phyloP scores from a whole-genome alignment of 2,888 invertebrate species.

The Pyrrhia umbra region DNA sequence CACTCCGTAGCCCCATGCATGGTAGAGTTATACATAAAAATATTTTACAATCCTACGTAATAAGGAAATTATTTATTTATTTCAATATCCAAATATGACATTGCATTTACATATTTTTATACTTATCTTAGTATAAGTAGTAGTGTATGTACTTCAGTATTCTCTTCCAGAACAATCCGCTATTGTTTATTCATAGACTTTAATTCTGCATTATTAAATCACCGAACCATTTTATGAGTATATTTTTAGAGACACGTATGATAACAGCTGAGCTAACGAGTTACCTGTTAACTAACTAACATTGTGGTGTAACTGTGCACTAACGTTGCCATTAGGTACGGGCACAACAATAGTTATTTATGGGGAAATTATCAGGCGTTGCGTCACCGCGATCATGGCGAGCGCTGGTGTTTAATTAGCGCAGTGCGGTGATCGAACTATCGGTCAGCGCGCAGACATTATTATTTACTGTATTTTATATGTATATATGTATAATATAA shows the following conservation, averaged over 20 bases:
- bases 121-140: too few species aligned
- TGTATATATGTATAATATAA: background rate
- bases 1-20: too few species aligned
- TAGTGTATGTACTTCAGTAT: too few species aligned
- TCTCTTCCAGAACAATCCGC: too few species aligned
- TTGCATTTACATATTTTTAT: too few species aligned
- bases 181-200: background rate
- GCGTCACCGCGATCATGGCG: slow-evolving; percentile 40
- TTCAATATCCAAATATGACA: too few species aligned
- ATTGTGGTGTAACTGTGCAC: slow-evolving; percentile 18
- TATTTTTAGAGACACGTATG: background rate
- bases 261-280: slow-evolving; percentile 4
- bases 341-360: slow-evolving; percentile 44
- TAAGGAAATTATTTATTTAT: too few species aligned
- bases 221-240: slow-evolving; percentile 5
- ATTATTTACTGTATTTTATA: slow-evolving; percentile 32
- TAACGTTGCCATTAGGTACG: slow-evolving; percentile 8
- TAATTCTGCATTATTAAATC: background rate
- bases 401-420: slow-evolving; percentile 46
- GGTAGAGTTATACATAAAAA: too few species aligned
- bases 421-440: slow-evolving; percentile 47
- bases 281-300: slow-evolving; percentile 33
- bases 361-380: slow-evolving; percentile 51
- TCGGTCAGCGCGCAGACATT: slow-evolving; percentile 29
- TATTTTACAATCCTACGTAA: too few species aligned